Evolutionary conservation across 30 jellyfish, hydroid and myxozoan genomes (phyloP), one percentile per base, ranked within the genome.

Genomic region (Aurelia sp.): DNA sequence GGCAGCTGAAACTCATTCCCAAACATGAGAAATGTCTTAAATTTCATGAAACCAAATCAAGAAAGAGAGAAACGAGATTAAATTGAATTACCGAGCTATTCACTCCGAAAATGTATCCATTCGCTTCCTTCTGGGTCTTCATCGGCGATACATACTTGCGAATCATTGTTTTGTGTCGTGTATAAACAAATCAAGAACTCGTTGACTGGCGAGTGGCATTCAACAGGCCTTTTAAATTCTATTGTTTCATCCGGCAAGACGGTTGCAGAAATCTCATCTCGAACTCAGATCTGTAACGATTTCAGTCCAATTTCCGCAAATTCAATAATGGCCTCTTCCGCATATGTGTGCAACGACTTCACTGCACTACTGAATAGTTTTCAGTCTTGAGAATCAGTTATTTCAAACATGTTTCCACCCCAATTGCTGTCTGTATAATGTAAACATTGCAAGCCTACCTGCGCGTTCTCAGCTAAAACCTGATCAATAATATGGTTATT

Each of bases 21-120:
- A 44, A 44, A 44, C 55, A 44, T 44, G 15, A 4, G 55, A 5
- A 44, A 44, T 44, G 15, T 44, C 55, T 44, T 44, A 44, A 44
- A 44, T 44, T 4, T 44, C 55, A 44, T 44, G 55, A 6, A 44
- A 44, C 55, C 55, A 4, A 44, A 44, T 44, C 10, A 44, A 44
- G 55, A 44, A 44, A 44, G 3, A 9, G 0, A 44, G 50, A 10
- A 37, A 37, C 2, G 13, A 44, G 10, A 44, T 8, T 44, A 9
- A 44, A 44, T 44, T 44, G 23, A 59, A 78, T 83, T 89, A 94
- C 99, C 97, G 96, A 73, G 82, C 97, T 94, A 92, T 94, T 94
- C 78, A 94, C 86, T 50, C 99, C 99, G 51, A 94, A 94, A 35
- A 94, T 73, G 80, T 89, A 94, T 13, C 99, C 97, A 60, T 77